Conservation (phyloP, 2,888 invertebrate genomes). For the Malachius bipustulatus region DNA sequence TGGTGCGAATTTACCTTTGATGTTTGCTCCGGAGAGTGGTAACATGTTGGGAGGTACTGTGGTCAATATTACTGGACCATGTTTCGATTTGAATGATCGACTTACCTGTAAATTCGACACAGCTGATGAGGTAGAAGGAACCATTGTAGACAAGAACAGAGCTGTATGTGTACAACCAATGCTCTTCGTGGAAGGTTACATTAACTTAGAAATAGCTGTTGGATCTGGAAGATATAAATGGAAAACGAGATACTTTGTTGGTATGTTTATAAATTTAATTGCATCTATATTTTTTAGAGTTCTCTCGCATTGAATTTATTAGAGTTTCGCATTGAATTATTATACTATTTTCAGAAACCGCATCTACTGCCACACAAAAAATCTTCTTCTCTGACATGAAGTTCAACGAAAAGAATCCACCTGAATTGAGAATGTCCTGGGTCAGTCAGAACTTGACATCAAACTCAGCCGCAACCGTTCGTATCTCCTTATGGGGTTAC, state of each 20-base stretch:
- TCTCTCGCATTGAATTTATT: too few species aligned
- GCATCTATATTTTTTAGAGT: not conserved
- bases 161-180: conserved; percentile 84
- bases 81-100: conserved; percentile 64
- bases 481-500: conserved; percentile 83
- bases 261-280: conserved; percentile 41
- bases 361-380: conserved; percentile 73
- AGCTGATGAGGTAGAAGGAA: conserved; percentile 64
- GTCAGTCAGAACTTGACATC: conserved; percentile 73
- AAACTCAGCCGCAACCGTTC: conserved; percentile 62
- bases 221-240: conserved; percentile 76
- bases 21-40: conserved; percentile 90
- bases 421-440: conserved; percentile 71
- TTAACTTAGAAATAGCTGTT: conserved; percentile 74
- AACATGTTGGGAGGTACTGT: conserved; percentile 96
- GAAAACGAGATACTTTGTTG: conserved; percentile 84
- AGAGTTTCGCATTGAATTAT: conserved; percentile 7
- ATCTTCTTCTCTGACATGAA: conserved; percentile 68
- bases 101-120: conserved; percentile 73
- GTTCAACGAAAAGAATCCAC: conserved; percentile 60
- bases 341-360: conserved; percentile 55
- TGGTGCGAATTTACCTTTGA: conserved; percentile 66
- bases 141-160: conserved; percentile 64
- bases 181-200: conserved; percentile 77
- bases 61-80: conserved; percentile 93